Base-by-base conservation (phyloP, 2,797 vertebrate species). In the Paedocypris micromegethes region DNA sequence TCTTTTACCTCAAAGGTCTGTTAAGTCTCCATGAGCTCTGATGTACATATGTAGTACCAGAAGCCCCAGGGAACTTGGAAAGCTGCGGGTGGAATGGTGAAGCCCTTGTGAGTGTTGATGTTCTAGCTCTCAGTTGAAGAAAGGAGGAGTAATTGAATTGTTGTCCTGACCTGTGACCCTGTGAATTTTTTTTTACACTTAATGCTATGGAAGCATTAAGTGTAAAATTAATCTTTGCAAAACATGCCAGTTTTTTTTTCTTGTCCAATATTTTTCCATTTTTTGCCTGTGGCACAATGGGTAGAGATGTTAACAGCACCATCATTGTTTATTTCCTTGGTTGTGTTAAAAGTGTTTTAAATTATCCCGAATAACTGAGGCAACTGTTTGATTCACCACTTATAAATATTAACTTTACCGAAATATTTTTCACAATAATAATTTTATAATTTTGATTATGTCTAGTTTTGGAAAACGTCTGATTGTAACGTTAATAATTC, bases 141-240 rank as follows among this genome's bases (percentile, higher is more conserved):
- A 78, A 68, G 78, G 79, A 77, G 48, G 72, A 83, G 81, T 77
- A 82, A 84, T 87, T 86, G 84, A 86, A 88, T 83, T 84, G 70
- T 85, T 75, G 72, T 76, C 48, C 68, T 67, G 83, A 86, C 83
- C 86, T 71, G 77, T 83, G 85, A 87, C 82, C 84, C 48, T 64
- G 68, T 51, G 67, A 68, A 81, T 81, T 81, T 86, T 75, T 78
- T n/a, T n/a, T n/a, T n/a, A n/a, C n/a, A n/a, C n/a, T n/a, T n/a
- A n/a, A n/a, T n/a, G n/a, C n/a, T 78, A 75, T 75, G 78, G 75
- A 82, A 83, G 79, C 78, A 81, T 53, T 61, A 75, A 74, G 64
- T 9, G 66, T 69, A 50, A 76, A 76, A 72, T 65, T 38, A 58
- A 49, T 46, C 38, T 43, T 5, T 46, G 70, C 51, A 59, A 52